Conservation (phyloP, 2,797 vertebrate species). For the Amazona ochrocephala region DNA sequence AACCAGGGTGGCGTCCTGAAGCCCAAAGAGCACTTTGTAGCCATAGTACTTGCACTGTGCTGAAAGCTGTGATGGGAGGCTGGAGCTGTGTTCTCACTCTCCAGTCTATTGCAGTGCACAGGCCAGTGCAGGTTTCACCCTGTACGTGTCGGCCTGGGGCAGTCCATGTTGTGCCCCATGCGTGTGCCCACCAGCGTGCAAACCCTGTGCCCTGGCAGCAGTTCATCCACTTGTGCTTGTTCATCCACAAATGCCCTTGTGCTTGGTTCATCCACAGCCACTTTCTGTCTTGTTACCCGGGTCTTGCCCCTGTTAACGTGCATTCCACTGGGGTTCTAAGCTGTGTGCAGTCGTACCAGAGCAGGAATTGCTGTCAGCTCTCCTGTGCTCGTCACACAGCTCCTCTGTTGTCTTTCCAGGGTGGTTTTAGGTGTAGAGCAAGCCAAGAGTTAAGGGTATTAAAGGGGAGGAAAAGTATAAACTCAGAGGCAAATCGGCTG, state of each 20-base stretch:
- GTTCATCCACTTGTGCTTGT: neutral
- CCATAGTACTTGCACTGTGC: conserved; percentile 47
- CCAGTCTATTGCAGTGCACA: neutral
- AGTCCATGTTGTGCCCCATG: fast-evolving
- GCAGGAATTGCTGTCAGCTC: neutral
- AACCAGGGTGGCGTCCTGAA: fast-evolving
- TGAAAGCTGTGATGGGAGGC: conserved; percentile 59
- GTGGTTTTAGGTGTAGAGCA: neutral
- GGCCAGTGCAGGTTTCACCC: neutral
- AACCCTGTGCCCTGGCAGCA: too few species aligned
- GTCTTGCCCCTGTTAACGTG: neutral
- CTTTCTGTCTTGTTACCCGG: neutral
- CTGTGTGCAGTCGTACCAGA: neutral
- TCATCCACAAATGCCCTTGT: neutral
- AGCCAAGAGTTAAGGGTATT: neutral
- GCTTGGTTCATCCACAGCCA: fast-evolving
- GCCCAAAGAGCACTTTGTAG: neutral
- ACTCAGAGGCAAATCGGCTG: neutral
- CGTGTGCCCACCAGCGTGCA: too few species aligned
- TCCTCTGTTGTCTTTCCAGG: neutral
- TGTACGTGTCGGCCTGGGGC: fast-evolving
- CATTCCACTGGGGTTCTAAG: neutral
- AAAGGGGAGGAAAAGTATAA: neutral
- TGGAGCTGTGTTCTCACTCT: conserved; percentile 29
- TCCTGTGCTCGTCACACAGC: neutral